Evolutionary conservation across 2,113 vertebrate species (phyloP).

Genomic region (Pachypanchax playfairii): DNA sequence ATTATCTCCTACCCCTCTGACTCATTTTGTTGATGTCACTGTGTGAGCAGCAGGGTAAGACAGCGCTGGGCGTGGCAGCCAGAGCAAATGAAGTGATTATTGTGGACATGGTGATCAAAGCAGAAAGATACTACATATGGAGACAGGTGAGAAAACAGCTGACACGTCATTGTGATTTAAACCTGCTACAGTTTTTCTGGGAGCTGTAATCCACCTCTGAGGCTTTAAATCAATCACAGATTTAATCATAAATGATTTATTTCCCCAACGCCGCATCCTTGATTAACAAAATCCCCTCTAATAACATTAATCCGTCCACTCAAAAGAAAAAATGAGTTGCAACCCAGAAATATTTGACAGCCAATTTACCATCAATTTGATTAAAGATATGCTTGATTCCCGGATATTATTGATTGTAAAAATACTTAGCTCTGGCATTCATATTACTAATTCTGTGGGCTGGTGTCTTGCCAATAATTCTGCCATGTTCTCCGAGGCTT

Average conservation of each 20-base stretch:
- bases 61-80: conserved; percentile 84
- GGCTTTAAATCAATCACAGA: conserved; percentile 43
- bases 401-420: conserved; percentile 29
- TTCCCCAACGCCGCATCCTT: conserved; percentile 16
- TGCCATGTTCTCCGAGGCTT: conserved; percentile 26
- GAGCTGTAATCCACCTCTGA: conserved; percentile 15
- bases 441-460: conserved; percentile 45
- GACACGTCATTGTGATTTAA: background rate
- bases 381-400: conserved; percentile 24
- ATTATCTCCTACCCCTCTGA: background rate
- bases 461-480: conserved; percentile 41
- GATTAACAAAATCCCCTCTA: conserved; percentile 33
- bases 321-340: conserved; percentile 31
- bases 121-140: conserved; percentile 83
- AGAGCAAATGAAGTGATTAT: conserved; percentile 84
- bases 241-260: conserved; percentile 50
- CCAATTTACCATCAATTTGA: conserved; percentile 52
- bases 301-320: conserved; percentile 32
- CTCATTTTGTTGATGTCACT: conserved; percentile 26
- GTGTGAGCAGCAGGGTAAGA: conserved; percentile 84
- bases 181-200: background rate
- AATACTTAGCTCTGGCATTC: conserved; percentile 40
- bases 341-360: conserved; percentile 30
- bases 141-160: conserved; percentile 78
- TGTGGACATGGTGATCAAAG: conserved; percentile 95